Conservation (phyloP, 1,140 invertebrate genomes). For the Drosophila pseudoobscura region DNA sequence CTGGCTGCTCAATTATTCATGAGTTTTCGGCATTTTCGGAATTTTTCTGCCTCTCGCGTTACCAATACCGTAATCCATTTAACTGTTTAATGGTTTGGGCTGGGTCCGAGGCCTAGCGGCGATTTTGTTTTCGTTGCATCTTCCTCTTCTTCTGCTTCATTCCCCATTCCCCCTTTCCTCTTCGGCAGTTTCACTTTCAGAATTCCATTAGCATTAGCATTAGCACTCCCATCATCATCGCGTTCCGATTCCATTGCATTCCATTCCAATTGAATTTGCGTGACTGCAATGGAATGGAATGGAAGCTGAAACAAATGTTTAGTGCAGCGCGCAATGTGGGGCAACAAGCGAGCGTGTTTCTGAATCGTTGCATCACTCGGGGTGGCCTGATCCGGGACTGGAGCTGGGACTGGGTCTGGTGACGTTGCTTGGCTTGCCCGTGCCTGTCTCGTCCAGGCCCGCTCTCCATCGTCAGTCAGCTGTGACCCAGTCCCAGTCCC, state of each 20-base stretch:
- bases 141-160: conserved; percentile 15
- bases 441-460: too few species aligned
- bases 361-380: conserved; percentile 33
- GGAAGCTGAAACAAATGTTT: conserved; percentile 1
- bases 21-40: conserved; percentile 42
- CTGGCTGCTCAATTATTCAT: conserved; percentile 66
- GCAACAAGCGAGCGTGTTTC: conserved; percentile 41
- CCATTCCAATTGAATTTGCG: conserved; percentile 17
- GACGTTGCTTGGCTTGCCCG: too few species aligned
- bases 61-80: conserved; percentile 75
- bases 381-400: conserved; percentile 8
- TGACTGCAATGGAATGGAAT: conserved; percentile 16
- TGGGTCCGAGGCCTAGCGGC: conserved; percentile 35
- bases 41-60: conserved; percentile 21
- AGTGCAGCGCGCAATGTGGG: conserved; percentile 25
- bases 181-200: conserved; percentile 41
- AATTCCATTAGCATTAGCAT: conserved; percentile 67
- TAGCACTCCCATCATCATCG: conserved; percentile 18
- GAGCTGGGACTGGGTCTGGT: too few species aligned
- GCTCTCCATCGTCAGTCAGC: too few species aligned
- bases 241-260: conserved; percentile 17
- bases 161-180: too few species aligned
- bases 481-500: too few species aligned
- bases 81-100: conserved; percentile 61
- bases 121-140: conserved; percentile 4